These are phyloP conservation scores for Dufourea novaeangliae DNA, from an alignment of 1,140 invertebrate species.

Conservation along the genomic window DNA sequence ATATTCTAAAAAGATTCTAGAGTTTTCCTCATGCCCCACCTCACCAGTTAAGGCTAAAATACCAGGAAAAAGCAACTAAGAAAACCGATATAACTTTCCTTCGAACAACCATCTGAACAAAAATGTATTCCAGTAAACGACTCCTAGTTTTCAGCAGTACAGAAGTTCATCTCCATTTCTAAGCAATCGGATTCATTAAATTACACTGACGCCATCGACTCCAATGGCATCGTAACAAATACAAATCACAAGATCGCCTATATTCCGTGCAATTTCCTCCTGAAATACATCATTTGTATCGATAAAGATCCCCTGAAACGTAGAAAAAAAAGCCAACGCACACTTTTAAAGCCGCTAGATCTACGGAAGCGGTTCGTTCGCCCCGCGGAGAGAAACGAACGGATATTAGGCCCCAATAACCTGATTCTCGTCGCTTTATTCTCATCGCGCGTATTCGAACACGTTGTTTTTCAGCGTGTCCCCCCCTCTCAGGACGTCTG, in stretches of 20 bases:
- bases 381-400: constrained; percentile 45
- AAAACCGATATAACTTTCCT: no score
- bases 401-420: constrained; percentile 61
- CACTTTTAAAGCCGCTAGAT: neutral
- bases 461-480: constrained; percentile 35
- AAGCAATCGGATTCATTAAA: neutral
- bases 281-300: neutral
- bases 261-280: neutral
- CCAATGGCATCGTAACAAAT: neutral
- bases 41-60: no score
- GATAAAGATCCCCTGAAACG: neutral
- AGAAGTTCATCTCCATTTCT: no score
- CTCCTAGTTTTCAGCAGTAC: no score
- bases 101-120: no score
- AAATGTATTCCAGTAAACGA: no score
- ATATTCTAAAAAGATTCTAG: no score
- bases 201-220: constrained; percentile 10
- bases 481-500: neutral
- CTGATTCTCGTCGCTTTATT: constrained; percentile 57
- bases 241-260: neutral
- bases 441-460: constrained; percentile 31
- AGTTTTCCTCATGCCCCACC: no score
- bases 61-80: no score
- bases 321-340: neutral
- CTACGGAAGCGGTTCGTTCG: constrained; percentile 18